Evolutionary conservation across 1,140 invertebrate genomes (phyloP), one percentile per base, ranked within the genome.

Genomic region (Mamestra configurata): DNA sequence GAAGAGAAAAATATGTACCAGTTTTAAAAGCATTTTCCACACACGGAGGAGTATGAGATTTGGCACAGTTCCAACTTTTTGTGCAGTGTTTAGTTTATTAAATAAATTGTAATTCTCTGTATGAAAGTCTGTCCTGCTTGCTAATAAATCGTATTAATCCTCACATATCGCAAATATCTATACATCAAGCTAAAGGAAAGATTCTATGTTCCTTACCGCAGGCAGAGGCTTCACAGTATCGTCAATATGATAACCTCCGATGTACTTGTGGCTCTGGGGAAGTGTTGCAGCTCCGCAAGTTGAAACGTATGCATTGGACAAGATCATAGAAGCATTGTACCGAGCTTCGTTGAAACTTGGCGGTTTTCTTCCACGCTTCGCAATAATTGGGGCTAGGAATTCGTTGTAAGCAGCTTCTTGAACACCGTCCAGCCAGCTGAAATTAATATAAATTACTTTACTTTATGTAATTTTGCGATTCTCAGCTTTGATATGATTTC

Each of bases 231-330:
- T 80, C 7, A 57, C 24, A 13, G 80, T 70, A 2, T 66, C 59
- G 46, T 86, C 83, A 46, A 89, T 80, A 46, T 85, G 82, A 61
- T 84, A 88, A 4, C 88, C 88, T 11, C 81, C 88, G 31, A 89
- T 73, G 4, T 77, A 53, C 20, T 84, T 88, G 46, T 81, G 82
- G 31, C 66, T 88, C 37, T 84, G 86, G 0, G 88, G 86, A 6
- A 84, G 40, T 8, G 77, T 79, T n/a, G 68, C 13, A 0, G 85
- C 46, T 46, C 64, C 61, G 0, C 84, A 80, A 2, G 85, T 22
- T 35, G 86, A 84, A 7, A 81, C 76, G 27, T 89, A 84, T 0
- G 83, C 82, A 40, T 89, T 86, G 20, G 77, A 80, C 18, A 89
- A n/a, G 22, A 88, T 49, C 18, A 89, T 49, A 0, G 88, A 88